Percentiles rank a stretch among this genome's conserved stretches.
These are phyloP conservation scores for Agriotes lineatus DNA, from an alignment of 2,888 invertebrate species.

Conservation along the genomic window DNA sequence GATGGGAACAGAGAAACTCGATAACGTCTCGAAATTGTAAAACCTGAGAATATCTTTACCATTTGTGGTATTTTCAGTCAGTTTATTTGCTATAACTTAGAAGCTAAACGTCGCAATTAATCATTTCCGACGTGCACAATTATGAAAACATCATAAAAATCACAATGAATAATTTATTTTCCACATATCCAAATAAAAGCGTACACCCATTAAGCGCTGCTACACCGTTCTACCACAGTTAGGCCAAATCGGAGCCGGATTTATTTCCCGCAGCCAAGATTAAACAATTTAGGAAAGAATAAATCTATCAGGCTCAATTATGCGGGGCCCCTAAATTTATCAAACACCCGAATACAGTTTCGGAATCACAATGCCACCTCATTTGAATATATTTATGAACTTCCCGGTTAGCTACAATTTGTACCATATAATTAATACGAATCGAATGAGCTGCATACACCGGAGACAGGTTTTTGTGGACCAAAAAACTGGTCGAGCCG, in stretches of 20 bases:
- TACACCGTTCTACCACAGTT: conserved; percentile 1
- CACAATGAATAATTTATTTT: conserved; percentile 10
- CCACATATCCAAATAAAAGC: neutral
- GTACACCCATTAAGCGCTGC: neutral
- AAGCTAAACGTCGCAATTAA: neutral
- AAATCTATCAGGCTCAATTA: neutral
- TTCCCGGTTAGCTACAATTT: conserved; percentile 30
- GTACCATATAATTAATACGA: conserved; percentile 36
- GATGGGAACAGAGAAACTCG: no score
- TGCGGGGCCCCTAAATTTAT: neutral
- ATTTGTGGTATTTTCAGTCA: no score
- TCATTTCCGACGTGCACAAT: no score
- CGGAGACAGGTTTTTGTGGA: conserved; percentile 21
- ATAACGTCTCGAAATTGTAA: no score
- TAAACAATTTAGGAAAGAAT: neutral
- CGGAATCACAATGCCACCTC: conserved; percentile 7
- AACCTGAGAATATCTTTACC: no score
- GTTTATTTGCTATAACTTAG: no score
- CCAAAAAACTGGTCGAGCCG: conserved; percentile 34
- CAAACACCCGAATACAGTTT: conserved; percentile 18
- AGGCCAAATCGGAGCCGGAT: neutral
- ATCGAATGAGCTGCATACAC: conserved; percentile 25
- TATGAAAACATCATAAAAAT: neutral
- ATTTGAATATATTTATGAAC: conserved; percentile 33
- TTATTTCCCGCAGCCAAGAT: neutral